Conservation (phyloP, 2,797 vertebrate species). For the Hyperoplus lanceolatus region DNA sequence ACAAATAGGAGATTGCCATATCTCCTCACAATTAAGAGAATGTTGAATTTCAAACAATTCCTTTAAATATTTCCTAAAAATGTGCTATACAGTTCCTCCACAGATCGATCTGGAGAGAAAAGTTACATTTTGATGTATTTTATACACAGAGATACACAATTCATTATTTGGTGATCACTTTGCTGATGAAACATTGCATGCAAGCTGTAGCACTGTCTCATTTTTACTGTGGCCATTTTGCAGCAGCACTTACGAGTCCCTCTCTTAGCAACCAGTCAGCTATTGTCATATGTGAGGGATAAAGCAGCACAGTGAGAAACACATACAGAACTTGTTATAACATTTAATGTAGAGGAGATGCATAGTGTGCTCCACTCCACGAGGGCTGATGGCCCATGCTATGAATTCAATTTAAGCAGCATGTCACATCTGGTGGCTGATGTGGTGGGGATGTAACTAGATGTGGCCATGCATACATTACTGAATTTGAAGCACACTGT, state of each 20-base stretch:
- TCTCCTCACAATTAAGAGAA: not conserved
- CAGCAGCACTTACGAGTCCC: not conserved
- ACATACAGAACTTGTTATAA: slow-evolving; percentile 11
- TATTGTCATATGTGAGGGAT: slow-evolving; percentile 24
- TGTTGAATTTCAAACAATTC: not conserved
- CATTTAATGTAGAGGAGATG: slow-evolving; percentile 20
- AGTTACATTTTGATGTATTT: not conserved
- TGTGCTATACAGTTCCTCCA: not conserved
- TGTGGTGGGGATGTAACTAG: slow-evolving; percentile 21
- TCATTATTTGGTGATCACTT: not conserved
- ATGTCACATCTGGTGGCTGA: slow-evolving; percentile 52
- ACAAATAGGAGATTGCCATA: not conserved
- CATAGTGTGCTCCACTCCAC: not conserved
- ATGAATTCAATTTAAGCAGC: slow-evolving; percentile 35
- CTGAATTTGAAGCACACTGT: slow-evolving; percentile 24
- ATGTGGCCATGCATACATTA: slow-evolving; percentile 50
- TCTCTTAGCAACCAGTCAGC: slow-evolving; percentile 34
- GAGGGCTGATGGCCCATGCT: slow-evolving; percentile 13
- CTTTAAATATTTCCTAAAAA: not conserved
- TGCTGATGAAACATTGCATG: not conserved
- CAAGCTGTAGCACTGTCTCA: not conserved
- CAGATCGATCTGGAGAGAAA: not conserved
- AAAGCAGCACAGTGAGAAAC: not conserved
- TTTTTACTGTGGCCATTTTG: slow-evolving; percentile 32
- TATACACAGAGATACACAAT: not conserved